These are phyloP conservation scores for Stenotaenia linearis DNA, from an alignment of 2,888 invertebrate genomes.

Conservation along the genomic window DNA sequence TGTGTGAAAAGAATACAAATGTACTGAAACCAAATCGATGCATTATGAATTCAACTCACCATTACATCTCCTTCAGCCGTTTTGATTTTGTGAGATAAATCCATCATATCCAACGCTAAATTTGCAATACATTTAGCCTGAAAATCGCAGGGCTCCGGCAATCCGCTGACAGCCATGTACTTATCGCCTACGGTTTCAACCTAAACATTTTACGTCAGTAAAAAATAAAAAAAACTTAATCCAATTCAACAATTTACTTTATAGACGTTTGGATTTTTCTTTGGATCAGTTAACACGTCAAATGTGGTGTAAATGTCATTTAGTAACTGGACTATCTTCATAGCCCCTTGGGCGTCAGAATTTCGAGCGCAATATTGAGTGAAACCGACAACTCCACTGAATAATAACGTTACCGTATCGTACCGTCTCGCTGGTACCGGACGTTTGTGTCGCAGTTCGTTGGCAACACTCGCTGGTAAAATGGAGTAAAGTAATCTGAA, in stretches of 20 bases:
- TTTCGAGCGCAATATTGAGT: constrained; percentile 80
- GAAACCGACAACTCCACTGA: constrained; percentile 91
- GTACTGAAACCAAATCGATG: no score
- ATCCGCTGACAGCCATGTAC: constrained; percentile 94
- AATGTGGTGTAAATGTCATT: constrained; percentile 91
- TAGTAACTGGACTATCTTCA: constrained; percentile 91
- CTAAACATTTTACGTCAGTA: constrained; percentile 51
- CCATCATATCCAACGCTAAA: constrained; percentile 92
- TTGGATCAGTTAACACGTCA: constrained; percentile 86
- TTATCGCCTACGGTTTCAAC: constrained; percentile 97
- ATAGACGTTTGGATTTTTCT: constrained; percentile 86
- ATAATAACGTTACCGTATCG: constrained; percentile 84
- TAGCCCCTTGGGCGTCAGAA: constrained; percentile 85
- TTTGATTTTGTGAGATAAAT: constrained; percentile 76
- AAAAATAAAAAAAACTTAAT: not conserved
- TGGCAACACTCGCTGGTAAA: constrained; percentile 89
- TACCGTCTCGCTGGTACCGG: constrained; percentile 84
- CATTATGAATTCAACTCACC: constrained; percentile 54
- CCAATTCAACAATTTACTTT: constrained; percentile 59
- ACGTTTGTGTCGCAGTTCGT: constrained; percentile 81
- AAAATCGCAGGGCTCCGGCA: constrained; percentile 81
- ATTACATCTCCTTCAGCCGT: constrained; percentile 79
- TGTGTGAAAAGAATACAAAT: no score
- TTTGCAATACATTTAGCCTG: constrained; percentile 87
- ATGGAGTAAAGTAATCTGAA: constrained; percentile 86